Conservation (phyloP, 2,797 vertebrate species). For the Crypturellus tataupa region DNA sequence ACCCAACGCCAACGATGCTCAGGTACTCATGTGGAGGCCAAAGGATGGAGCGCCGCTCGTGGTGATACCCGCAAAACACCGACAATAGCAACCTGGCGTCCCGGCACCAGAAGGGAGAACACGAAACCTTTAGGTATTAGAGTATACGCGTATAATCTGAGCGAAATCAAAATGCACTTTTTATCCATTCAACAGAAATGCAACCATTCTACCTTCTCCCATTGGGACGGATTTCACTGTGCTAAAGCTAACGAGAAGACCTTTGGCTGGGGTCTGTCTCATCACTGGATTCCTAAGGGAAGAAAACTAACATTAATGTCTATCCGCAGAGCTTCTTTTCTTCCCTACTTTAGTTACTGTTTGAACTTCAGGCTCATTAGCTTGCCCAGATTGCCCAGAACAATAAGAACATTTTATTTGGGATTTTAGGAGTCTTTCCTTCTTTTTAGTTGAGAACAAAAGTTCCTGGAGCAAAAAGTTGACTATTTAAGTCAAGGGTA, state of each 20-base stretch:
- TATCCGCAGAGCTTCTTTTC: not conserved
- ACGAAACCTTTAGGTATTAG: constrained; percentile 12
- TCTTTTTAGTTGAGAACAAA: not conserved
- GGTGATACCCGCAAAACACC: constrained; percentile 96
- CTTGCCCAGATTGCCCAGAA: constrained; percentile 57
- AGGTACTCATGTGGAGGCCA: constrained; percentile 99
- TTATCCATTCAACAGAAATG: constrained; percentile 81
- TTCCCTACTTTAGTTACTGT: constrained; percentile 46
- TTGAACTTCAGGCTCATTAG: constrained; percentile 52
- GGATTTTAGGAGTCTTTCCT: constrained; percentile 1
- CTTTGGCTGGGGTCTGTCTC: constrained; percentile 26
- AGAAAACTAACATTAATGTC: constrained; percentile 38
- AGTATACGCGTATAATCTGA: constrained; percentile 33
- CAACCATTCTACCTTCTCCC: constrained; percentile 93
- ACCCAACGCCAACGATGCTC: constrained; percentile 98
- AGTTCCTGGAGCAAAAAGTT: constrained; percentile 19
- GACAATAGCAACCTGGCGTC: constrained; percentile 60
- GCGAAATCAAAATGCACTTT: constrained; percentile 72
- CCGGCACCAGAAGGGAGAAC: constrained; percentile 4
- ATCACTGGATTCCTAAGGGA: constrained; percentile 56
- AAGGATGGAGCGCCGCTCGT: constrained; percentile 89
- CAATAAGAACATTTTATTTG: constrained; percentile 41
- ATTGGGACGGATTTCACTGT: constrained; percentile 90
- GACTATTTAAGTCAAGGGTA: constrained; percentile 40
- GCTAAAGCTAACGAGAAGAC: constrained; percentile 78